Conservation (phyloP, 2,888 invertebrate species). For the Crematogaster levior region DNA sequence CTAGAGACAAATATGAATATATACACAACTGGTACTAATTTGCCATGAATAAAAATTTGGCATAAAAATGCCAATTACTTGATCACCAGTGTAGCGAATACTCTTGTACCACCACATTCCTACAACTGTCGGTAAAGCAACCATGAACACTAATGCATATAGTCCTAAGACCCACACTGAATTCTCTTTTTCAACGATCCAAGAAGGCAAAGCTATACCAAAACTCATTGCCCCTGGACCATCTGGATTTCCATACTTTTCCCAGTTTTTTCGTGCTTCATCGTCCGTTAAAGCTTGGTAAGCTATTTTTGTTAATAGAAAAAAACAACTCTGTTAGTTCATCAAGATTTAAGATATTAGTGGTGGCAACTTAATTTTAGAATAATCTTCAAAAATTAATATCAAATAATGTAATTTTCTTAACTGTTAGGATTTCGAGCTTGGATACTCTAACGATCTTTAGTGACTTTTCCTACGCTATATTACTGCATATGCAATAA, state of each 20-base stretch:
- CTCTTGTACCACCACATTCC: constrained; percentile 99
- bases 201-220: constrained; percentile 99
- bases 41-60: not conserved
- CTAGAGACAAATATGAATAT: constrained; percentile 79
- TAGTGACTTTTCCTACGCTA: not conserved
- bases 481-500: not conserved
- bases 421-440: constrained; percentile 28
- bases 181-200: constrained; percentile 99
- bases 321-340: constrained; percentile 43
- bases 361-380: constrained; percentile 22
- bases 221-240: constrained; percentile 99
- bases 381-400: constrained; percentile 26
- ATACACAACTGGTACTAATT: constrained; percentile 14
- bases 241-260: constrained; percentile 99
- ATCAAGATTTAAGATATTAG: constrained; percentile 34
- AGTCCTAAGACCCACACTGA: constrained; percentile 98
- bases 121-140: constrained; percentile 95
- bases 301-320: constrained; percentile 79
- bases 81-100: constrained; percentile 98
- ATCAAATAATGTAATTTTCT: constrained; percentile 37
- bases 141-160: constrained; percentile 99
- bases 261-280: constrained; percentile 98
- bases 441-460: not conserved
- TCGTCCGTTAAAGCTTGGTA: constrained; percentile 97
- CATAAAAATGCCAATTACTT: constrained; percentile 86